Percentiles rank a stretch among this genome's conserved stretches.
Evolutionary conservation across 2,888 invertebrate species (phyloP).

Genomic region (Drosophila affinis): DNA sequence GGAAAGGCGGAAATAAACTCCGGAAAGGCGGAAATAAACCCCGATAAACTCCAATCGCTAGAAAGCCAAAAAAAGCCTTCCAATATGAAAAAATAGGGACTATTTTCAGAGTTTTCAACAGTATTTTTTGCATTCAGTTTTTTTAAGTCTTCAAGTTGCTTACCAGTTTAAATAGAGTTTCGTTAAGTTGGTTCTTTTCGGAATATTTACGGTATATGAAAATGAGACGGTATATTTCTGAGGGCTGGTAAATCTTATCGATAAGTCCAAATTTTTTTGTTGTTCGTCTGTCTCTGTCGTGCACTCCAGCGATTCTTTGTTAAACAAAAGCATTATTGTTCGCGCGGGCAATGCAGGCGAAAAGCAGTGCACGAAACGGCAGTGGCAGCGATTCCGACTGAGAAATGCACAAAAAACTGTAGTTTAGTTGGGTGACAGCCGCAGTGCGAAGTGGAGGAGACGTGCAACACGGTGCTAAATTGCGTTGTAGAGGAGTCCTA

Average conservation of each 20-base stretch:
- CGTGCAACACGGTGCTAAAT: constrained; percentile 68
- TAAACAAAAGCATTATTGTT: constrained; percentile 71
- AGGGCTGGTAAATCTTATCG: constrained; percentile 3
- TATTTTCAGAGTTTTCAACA: too few species aligned
- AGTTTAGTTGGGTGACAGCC: constrained; percentile 26
- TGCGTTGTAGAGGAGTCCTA: constrained; percentile 38
- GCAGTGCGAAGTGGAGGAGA: constrained; percentile 42
- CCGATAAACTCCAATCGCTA: too few species aligned
- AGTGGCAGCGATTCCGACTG: constrained; percentile 19
- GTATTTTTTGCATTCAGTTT: too few species aligned
- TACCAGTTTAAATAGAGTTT: too few species aligned
- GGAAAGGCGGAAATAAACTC: too few species aligned
- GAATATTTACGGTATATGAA: not conserved
- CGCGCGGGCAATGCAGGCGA: constrained; percentile 70
- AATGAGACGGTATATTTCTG: constrained; percentile 12
- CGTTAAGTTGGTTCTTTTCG: too few species aligned
- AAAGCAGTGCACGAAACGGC: constrained; percentile 52
- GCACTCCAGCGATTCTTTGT: constrained; percentile 37
- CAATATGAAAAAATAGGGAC: too few species aligned
- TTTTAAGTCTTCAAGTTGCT: too few species aligned
- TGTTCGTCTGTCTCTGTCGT: constrained; percentile 70
- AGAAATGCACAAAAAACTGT: constrained; percentile 57
- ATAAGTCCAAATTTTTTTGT: constrained; percentile 42
- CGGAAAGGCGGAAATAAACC: too few species aligned
- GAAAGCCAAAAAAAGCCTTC: too few species aligned